Evolutionary conservation across 2,113 vertebrate genomes (phyloP).

Genomic region (Nansenia antarctica): DNA sequence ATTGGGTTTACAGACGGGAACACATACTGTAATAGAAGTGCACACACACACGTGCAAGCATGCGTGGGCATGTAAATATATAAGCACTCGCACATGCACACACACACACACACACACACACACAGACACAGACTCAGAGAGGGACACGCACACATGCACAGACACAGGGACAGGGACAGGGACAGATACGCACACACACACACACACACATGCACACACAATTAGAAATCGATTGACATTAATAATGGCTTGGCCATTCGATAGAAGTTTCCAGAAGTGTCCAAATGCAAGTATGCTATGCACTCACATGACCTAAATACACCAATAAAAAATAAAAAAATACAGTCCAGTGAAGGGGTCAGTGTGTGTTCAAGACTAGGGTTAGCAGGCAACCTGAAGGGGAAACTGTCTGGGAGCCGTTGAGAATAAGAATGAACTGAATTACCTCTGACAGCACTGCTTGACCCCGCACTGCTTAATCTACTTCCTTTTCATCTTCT

Average conservation of each 20-base stretch:
- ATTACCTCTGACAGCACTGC: conserved; percentile 59
- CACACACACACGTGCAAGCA: neutral
- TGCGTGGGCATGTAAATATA: neutral
- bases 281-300: neutral
- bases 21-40: fast-evolving
- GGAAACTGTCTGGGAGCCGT: conserved; percentile 27
- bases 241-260: no score
- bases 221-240: no score
- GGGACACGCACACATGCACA: neutral
- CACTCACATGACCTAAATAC: neutral
- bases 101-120: neutral
- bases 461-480: conserved; percentile 49
- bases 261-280: neutral
- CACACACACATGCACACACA: neutral
- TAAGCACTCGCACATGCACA: neutral
- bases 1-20: neutral
- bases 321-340: no score
- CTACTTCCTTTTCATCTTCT: conserved; percentile 56
- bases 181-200: neutral
- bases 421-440: conserved; percentile 56
- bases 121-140: fast-evolving
- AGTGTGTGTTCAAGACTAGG: conserved; percentile 22
- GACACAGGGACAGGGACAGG: neutral
- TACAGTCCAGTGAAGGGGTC: conserved; percentile 27
- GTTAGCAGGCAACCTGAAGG: conserved; percentile 35